Percentiles rank a stretch among this genome's conserved stretches.
These are phyloP conservation scores for Synaphobranchus kaupii DNA, from an alignment of 2,797 vertebrate genomes.

Conservation along the genomic window DNA sequence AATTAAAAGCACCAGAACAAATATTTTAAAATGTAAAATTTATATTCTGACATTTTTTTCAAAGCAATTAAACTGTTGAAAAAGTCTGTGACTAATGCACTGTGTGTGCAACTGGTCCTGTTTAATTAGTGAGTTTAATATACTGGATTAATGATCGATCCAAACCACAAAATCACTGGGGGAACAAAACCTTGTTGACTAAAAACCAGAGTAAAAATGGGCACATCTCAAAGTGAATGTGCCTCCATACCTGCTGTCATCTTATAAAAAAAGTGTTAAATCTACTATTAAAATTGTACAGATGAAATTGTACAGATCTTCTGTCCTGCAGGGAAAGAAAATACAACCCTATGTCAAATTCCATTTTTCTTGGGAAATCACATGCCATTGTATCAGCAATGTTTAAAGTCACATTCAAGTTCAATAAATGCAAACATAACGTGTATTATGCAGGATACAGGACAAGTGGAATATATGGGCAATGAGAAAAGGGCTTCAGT, in stretches of 20 bases:
- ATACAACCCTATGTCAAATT: background rate
- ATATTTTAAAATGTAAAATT: background rate
- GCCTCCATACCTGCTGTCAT: background rate
- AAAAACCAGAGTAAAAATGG: background rate
- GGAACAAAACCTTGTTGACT: too few species aligned
- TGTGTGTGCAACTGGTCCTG: background rate
- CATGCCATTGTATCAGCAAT: too few species aligned
- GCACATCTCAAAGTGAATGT: background rate
- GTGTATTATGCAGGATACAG: background rate
- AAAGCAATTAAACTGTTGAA: background rate
- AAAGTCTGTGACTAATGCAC: background rate
- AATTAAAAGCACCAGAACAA: background rate
- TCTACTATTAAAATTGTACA: conserved; percentile 6
- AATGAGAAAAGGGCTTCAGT: background rate
- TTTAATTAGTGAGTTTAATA: background rate
- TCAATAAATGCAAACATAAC: background rate
- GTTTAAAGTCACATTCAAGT: background rate
- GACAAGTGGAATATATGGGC: background rate
- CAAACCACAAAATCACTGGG: too few species aligned
- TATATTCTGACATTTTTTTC: background rate
- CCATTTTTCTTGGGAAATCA: background rate
- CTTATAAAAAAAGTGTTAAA: background rate
- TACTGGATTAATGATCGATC: too few species aligned
- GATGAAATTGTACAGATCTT: background rate
- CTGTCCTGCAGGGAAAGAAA: background rate